Percentiles rank a stretch among this genome's conserved stretches.
Conservation (phyloP, 2,113 vertebrate genomes). For the Sander lucioperca region DNA sequence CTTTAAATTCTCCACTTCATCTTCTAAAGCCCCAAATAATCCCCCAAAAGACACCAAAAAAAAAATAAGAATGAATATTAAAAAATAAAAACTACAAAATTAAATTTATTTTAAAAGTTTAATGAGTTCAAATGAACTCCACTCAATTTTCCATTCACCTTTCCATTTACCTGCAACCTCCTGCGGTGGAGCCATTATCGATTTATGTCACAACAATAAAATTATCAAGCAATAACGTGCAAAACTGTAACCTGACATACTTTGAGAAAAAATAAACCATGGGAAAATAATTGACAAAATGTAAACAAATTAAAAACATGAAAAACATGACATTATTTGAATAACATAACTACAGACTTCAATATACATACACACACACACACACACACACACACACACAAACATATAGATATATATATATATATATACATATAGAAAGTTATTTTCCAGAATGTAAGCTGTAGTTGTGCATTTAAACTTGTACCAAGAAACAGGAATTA, state of each 20-base stretch:
- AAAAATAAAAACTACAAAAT: background rate
- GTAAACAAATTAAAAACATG: background rate
- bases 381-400: background rate
- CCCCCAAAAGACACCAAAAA: background rate
- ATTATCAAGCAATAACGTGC: background rate
- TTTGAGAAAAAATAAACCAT: background rate
- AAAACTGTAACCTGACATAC: background rate
- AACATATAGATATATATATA: background rate
- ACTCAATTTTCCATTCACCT: background rate
- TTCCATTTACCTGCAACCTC: conserved; percentile 12
- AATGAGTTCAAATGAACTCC: background rate
- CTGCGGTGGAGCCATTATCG: background rate
- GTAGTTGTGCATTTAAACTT: background rate
- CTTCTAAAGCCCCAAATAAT: background rate
- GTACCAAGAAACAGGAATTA: background rate
- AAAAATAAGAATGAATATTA: background rate
- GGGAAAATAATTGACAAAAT: background rate
- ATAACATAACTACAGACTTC: background rate
- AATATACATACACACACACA: background rate
- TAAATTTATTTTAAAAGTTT: background rate
- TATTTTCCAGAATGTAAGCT: background rate
- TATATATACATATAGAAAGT: background rate
- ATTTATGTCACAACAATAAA: background rate
- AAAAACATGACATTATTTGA: background rate
- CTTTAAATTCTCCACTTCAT: background rate